These are phyloP conservation scores for Lepus oiostolus DNA, from an alignment of 2,797 vertebrate genomes.

Conservation along the genomic window DNA sequence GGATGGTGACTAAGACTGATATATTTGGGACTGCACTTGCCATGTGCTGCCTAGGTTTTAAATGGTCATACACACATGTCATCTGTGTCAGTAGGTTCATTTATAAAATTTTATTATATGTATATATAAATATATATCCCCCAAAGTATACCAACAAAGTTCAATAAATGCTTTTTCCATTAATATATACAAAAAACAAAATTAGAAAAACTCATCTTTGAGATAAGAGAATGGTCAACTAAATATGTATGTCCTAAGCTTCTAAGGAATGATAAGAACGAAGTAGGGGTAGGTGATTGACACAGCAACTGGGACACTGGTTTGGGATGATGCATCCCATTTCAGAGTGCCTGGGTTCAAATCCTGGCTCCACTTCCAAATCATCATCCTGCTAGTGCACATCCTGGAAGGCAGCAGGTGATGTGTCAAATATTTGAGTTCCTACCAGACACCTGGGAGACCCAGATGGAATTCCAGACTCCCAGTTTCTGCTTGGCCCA, in stretches of 20 bases:
- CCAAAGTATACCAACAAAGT: neutral
- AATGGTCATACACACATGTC: neutral
- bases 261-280: neutral
- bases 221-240: neutral
- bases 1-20: neutral
- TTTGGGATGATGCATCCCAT: too few species aligned
- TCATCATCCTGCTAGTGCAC: too few species aligned
- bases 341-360: too few species aligned
- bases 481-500: too few species aligned
- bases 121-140: neutral
- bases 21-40: neutral
- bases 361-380: too few species aligned
- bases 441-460: too few species aligned
- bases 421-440: too few species aligned
- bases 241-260: neutral
- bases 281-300: too few species aligned
- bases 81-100: neutral
- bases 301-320: too few species aligned
- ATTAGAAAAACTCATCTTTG: neutral
- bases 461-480: too few species aligned
- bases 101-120: neutral
- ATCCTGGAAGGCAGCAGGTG: too few species aligned
- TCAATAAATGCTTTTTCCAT: neutral
- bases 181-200: neutral
- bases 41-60: neutral